Evolutionary conservation across 2,888 invertebrate species (phyloP).

Genomic region (Cryptosula pallasiana): DNA sequence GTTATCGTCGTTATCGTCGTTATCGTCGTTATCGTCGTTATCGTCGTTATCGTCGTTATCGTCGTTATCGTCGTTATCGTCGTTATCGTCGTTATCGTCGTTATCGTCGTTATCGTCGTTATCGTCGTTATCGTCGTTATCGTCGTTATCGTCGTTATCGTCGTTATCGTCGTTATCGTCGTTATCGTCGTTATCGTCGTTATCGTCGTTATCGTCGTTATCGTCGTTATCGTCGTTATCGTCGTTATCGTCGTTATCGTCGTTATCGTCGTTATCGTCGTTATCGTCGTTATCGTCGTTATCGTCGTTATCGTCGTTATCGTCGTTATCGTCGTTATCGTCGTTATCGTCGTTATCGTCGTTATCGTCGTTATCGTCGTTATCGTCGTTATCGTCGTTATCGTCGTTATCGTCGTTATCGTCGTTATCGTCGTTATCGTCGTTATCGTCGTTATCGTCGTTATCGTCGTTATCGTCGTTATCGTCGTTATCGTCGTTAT

Average conservation of each 20-base stretch:
- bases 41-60: neutral
- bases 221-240: constrained; percentile 26
- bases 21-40: neutral
- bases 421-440: constrained; percentile 10
- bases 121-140: constrained; percentile 16
- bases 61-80: constrained; percentile 1
- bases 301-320: constrained; percentile 25
- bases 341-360: constrained; percentile 24
- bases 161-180: neutral
- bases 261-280: constrained; percentile 24
- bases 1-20: too few species aligned
- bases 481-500: constrained; percentile 22
- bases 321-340: constrained; percentile 20
- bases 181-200: neutral
- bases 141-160: constrained; percentile 4
- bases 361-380: constrained; percentile 25
- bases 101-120: neutral
- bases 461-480: constrained; percentile 3
- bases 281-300: constrained; percentile 25
- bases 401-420: constrained; percentile 23
- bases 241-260: constrained; percentile 26
- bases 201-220: constrained; percentile 23
- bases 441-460: neutral
- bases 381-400: constrained; percentile 19
- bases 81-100: constrained; percentile 11